Evolutionary conservation across 2,797 vertebrate genomes (phyloP), one percentile per base, ranked within the genome.

Genomic region (Denticeps clupeoides): DNA sequence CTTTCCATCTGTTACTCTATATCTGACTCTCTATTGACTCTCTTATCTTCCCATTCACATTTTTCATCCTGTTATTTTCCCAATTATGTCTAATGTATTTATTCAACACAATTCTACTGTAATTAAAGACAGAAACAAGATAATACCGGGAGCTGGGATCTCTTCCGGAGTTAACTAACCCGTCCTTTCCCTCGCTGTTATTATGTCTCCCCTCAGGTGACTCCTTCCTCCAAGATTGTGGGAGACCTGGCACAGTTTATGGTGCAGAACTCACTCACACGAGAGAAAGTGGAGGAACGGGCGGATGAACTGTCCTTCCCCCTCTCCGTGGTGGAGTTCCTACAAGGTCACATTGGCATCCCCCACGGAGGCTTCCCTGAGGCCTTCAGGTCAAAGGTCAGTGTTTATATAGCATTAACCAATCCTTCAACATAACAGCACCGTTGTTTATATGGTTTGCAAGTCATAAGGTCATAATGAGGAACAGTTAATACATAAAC

Each of bases 231-330:
- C 1, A 94, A 93, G 82, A 92, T 94, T 1, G 90, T 94, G 45
- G 91, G 90, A 1, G 91, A 94, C 72, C 68, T 94, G 74, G 90
- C 89, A 1, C 91, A 94, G 78, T 94, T 93, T 73, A 89, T 94
- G 91, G 91, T 93, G 46, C 91, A 94, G 75, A 93, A 94, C 46
- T 66, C 75, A 50, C 69, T 94, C 68, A 80, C 57, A 2, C 70
- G 85, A 3, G 75, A 79, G 0, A 85, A 93, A 7, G 84, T 75
- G 3, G 89, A 91, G 69, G 81, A 87, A 15, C 68, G 72, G 4
- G 90, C 89, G 0, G 91, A 94, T 1, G 91, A 94, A 62, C 65
- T 94, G 37, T 93, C 89, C 57, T 90, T 94, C 73, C 91, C 91
- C 0, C 70, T 78, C n/a, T 93, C 90, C 0, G 87, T 94, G 53